Evolutionary conservation across 1,140 invertebrate genomes (phyloP), one percentile per base, ranked within the genome.

Genomic region (Luehdorfia chinensis): DNA sequence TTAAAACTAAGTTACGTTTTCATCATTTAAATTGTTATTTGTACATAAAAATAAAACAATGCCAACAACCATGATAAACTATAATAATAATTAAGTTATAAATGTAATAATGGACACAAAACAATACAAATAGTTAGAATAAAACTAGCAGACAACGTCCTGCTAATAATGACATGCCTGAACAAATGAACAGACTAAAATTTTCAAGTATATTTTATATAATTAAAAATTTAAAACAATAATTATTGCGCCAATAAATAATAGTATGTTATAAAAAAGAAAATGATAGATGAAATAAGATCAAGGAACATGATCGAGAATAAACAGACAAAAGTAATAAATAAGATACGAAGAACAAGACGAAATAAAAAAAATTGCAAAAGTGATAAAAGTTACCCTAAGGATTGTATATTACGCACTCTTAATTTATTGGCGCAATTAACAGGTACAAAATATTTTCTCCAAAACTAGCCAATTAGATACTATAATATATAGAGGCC

Each of bases 31-130:
- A 76, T 71, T 75, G 68, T 75, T 83, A 81, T 84, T 85, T 86
- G 81, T 86, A 84, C 79, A 86, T 75, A 78, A 80, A 81, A 85
- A 80, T 72, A 75, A 72, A 71, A 84, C 74, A 75, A 73, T 76
- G 66, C 78, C 71, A 83, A 85, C 81, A 81, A 84, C 74, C 72
- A 75, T 68, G 61, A 84, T 83, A 81, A 77, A 83, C 75, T 80
- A 81, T 81, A 60, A 67, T 72, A 72, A 73, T 73, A 68, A 79
- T 74, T 75, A 78, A 78, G 64, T 68, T 79, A 81, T 67, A 71
- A 78, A 76, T 74, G 67, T 67, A 69, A 75, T 75, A 78, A 69
- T 72, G 52, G 59, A 75, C 65, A 76, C 59, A 74, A 80, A 78
- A 83, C 67, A 72, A 73, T 75, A 77, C 66, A 70, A 73, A 74